Evolutionary conservation across 2,113 vertebrate genomes (phyloP), one percentile per base, ranked within the genome.

Genomic region (Pedionomus torquatus): DNA sequence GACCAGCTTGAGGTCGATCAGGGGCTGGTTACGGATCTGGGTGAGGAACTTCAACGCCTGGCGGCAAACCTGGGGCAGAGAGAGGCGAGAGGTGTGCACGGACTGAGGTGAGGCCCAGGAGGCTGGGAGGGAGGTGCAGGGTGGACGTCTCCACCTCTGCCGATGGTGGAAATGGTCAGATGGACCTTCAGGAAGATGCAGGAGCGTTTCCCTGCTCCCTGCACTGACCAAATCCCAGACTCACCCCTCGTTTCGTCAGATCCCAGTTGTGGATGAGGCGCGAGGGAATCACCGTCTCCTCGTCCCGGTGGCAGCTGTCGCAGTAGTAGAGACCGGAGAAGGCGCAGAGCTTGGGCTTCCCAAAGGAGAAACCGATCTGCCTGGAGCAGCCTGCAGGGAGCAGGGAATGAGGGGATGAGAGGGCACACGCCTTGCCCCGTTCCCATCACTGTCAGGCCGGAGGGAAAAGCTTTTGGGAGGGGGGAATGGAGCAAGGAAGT

Each of bases 251-350:
- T 35, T 97, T 98, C 0, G 83, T 86, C 41, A 99, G 98, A 66
- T 99, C 99, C 99, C 99, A 99, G 98, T 99, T 99, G 98, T 99
- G 99, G 95, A 99, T 98, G 98, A 99, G 97, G 87, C 99, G 99
- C 2, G 99, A 99, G 1, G 99, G 99, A 88, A 99, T 99, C 95
- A 99, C 96, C 5, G 90, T 98, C 70, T 96, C 97, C 65, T 99
- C 98, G 0, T 99, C 99, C 17, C 83, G 98, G 96, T 99, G 99
- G 98, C 99, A 99, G 95, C 97, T 97, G 75, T 99, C 99, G 5
- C 99, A 99, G 95, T 99, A 99, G 96, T 99, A 99, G 82, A 98
- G 98, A 21, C 99, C 98, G 0, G 99, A 99, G 97, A 99, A 99
- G 94, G 99, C 98, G 28, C 99, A 99, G 54, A 99, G 97, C 94